Evolutionary conservation across 30 jellyfish, hydroid and myxozoan species (phyloP).

Genomic region (Turritopsis rubra): DNA sequence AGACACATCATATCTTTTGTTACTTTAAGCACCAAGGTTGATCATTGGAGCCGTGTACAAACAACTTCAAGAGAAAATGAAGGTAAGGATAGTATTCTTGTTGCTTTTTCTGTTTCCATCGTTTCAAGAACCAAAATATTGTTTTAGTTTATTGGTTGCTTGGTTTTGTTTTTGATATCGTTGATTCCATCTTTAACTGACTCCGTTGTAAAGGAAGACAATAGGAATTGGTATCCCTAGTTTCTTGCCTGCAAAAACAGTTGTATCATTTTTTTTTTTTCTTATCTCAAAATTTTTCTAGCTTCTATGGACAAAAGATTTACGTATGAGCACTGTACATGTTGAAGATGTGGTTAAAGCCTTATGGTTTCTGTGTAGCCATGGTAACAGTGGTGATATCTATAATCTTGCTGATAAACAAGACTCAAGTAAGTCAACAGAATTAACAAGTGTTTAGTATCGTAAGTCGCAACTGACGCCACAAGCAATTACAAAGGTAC

Average conservation of each 20-base stretch:
- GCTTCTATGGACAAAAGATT: slow-evolving; percentile 90
- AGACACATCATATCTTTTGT: neutral
- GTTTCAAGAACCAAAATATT: too few relatives aligned
- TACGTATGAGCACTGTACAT: slow-evolving; percentile 83
- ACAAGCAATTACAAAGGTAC: too few relatives aligned
- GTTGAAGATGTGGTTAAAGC: slow-evolving; percentile 89
- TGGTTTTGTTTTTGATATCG: neutral
- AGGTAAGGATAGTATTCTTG: slow-evolving; percentile 21
- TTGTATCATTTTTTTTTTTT: neutral
- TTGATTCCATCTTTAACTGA: neutral
- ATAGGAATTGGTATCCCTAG: too few relatives aligned
- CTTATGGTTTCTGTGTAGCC: slow-evolving; percentile 60
- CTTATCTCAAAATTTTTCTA: neutral
- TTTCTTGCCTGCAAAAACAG: neutral
- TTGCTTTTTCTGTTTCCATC: too few relatives aligned
- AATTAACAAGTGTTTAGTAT: neutral
- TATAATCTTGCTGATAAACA: slow-evolving; percentile 75
- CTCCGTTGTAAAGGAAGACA: too few relatives aligned
- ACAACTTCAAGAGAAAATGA: slow-evolving; percentile 83
- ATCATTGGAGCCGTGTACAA: slow-evolving; percentile 90
- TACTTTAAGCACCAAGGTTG: slow-evolving; percentile 66
- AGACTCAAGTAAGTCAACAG: slow-evolving; percentile 46
- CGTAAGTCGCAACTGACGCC: too few relatives aligned
- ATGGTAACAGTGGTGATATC: slow-evolving; percentile 54
- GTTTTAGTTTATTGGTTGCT: neutral